phyloP scores from a whole-genome alignment of 2,797 vertebrate genomes.

The Paedocypris micromegethes region DNA sequence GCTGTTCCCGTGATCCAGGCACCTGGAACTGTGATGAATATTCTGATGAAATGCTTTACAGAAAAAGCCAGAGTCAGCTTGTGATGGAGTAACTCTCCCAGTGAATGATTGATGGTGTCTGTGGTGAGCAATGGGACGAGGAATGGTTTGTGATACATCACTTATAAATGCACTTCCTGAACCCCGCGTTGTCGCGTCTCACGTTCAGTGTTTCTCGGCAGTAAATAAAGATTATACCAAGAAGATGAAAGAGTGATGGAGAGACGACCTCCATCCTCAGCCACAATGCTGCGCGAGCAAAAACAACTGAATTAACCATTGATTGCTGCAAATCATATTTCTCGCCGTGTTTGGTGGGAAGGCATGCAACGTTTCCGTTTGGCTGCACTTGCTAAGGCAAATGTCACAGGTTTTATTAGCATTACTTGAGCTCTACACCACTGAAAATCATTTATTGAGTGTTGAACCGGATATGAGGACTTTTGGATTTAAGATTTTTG shows the following conservation, averaged over 20 bases:
- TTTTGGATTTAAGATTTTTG: too few relatives aligned
- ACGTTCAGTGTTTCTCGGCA: constrained; percentile 5
- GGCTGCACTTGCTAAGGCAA: neutral
- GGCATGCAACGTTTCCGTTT: neutral
- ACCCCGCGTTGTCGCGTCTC: constrained; percentile 14
- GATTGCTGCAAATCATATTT: constrained; percentile 17
- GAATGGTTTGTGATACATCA: constrained; percentile 35
- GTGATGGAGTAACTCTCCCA: constrained; percentile 12
- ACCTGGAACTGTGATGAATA: constrained; percentile 23
- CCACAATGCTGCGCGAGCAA: constrained; percentile 19
- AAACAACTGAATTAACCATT: constrained; percentile 27
- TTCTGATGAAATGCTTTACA: constrained; percentile 32
- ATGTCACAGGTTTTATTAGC: neutral
- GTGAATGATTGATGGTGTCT: constrained; percentile 17
- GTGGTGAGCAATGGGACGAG: constrained; percentile 21
- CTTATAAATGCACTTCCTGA: constrained; percentile 25
- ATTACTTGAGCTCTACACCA: neutral
- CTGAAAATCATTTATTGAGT: neutral
- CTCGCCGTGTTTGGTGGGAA: constrained; percentile 2
- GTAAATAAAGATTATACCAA: constrained; percentile 12
- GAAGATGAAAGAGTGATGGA: constrained; percentile 23
- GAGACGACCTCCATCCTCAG: constrained; percentile 20
- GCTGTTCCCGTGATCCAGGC: neutral
- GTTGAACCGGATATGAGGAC: too few relatives aligned
- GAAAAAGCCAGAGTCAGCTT: constrained; percentile 36